Percentiles rank a stretch among this genome's conserved stretches.
Evolutionary conservation across 2,888 invertebrate species (phyloP).

Genomic region (Cremastobaeus sp.): DNA sequence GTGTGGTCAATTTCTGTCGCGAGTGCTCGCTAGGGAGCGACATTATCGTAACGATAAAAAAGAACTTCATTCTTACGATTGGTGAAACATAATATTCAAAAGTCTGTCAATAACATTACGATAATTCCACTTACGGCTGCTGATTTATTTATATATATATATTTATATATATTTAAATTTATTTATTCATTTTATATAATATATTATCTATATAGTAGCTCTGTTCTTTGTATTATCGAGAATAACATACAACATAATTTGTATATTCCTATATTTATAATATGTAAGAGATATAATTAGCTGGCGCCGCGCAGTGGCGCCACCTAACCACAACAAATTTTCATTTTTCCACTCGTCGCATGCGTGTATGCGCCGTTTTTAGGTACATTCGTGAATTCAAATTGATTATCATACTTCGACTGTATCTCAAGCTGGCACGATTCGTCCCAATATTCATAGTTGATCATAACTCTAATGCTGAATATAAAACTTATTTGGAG

Average conservation of each 20-base stretch:
- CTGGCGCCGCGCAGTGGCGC: constrained; percentile 24
- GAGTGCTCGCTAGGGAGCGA: not conserved
- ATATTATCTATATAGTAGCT: constrained; percentile 43
- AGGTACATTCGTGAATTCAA: constrained; percentile 31
- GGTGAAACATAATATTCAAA: constrained; percentile 67
- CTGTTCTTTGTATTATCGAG: constrained; percentile 33
- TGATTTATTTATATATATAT: constrained; percentile 46
- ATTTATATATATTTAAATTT: constrained; percentile 27
- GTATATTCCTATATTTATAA: constrained; percentile 23
- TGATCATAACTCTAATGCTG: too few species aligned
- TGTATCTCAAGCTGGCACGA: constrained; percentile 1
- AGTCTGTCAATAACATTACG: constrained; percentile 70
- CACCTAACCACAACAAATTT: constrained; percentile 37
- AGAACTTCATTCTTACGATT: too few species aligned
- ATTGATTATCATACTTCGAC: constrained; percentile 36
- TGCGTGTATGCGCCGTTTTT: too few species aligned
- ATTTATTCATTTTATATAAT: constrained; percentile 21
- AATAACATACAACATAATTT: constrained; percentile 34
- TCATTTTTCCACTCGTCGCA: too few species aligned
- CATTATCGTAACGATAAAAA: constrained; percentile 57
- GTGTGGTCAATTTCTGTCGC: too few species aligned
- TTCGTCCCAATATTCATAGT: not conserved
- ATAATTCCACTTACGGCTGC: constrained; percentile 68
- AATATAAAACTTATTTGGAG: too few species aligned
- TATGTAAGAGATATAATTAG: constrained; percentile 30